phyloP scores from a whole-genome alignment of 2,113 vertebrate genomes.

The Isichthys henryi region DNA sequence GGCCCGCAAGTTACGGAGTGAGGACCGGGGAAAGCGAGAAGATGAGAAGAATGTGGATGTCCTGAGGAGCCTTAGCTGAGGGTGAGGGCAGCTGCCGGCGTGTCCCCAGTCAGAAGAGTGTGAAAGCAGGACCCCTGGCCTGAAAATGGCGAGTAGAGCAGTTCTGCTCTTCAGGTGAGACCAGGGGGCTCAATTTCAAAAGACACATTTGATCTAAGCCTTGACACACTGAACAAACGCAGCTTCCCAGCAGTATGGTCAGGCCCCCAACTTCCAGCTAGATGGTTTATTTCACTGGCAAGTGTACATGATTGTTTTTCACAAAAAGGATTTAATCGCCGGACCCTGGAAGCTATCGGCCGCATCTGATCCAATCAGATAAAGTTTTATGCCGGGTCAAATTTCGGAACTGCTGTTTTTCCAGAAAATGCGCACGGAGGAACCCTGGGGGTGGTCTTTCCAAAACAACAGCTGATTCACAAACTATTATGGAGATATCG shows the following conservation, averaged over 20 bases:
- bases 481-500: not conserved
- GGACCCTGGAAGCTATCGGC: not conserved
- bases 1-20: not conserved
- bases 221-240: not conserved
- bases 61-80: not conserved
- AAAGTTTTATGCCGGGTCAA: not conserved
- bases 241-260: not conserved
- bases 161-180: not conserved
- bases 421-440: not conserved
- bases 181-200: conserved; percentile 2
- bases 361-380: not conserved
- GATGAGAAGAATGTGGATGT: not conserved
- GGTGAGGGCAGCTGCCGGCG: not conserved
- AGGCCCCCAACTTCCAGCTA: not conserved
- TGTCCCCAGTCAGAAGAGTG: not conserved
- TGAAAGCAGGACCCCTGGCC: not conserved
- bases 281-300: not conserved
- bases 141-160: not conserved
- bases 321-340: not conserved
- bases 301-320: not conserved
- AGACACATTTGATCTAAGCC: not conserved
- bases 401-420: not conserved
- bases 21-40: not conserved
- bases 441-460: not conserved
- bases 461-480: not conserved